These are phyloP conservation scores for Adelosebastes latens DNA, from an alignment of 2,797 vertebrate genomes.

Conservation along the genomic window DNA sequence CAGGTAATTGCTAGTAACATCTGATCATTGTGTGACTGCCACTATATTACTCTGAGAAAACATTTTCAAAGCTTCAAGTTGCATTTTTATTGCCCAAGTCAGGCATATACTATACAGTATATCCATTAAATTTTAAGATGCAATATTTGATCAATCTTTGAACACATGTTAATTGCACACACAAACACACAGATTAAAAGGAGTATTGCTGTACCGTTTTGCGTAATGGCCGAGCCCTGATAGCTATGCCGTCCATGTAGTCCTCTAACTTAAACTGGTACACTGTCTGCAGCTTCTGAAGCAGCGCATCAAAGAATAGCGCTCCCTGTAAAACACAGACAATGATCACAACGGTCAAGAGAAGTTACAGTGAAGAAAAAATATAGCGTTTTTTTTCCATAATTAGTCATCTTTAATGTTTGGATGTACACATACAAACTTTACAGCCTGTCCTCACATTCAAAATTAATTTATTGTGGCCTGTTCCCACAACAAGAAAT, in stretches of 20 bases:
- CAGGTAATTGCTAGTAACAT: neutral
- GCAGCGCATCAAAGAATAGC: slow-evolving; percentile 91
- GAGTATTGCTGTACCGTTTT: slow-evolving; percentile 86
- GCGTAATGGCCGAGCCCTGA: slow-evolving; percentile 91
- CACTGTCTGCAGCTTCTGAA: slow-evolving; percentile 93
- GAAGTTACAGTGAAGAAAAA: neutral
- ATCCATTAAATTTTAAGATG: neutral
- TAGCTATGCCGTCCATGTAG: slow-evolving; percentile 97
- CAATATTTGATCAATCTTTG: neutral
- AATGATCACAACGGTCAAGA: neutral
- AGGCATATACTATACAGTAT: neutral
- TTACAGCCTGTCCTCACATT: neutral
- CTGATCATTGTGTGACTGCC: neutral
- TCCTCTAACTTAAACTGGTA: slow-evolving; percentile 96
- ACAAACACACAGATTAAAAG: neutral
- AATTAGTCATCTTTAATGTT: neutral
- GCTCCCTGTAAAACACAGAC: slow-evolving; percentile 84
- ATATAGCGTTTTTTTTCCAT: neutral
- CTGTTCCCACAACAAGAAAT: neutral
- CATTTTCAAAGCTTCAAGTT: neutral
- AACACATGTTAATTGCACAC: neutral
- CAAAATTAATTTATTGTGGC: neutral
- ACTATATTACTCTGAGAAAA: neutral
- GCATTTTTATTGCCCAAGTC: neutral
- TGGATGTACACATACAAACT: neutral